Evolutionary conservation across 2,797 vertebrate species (phyloP).

Genomic region (Labroides dimidiatus): DNA sequence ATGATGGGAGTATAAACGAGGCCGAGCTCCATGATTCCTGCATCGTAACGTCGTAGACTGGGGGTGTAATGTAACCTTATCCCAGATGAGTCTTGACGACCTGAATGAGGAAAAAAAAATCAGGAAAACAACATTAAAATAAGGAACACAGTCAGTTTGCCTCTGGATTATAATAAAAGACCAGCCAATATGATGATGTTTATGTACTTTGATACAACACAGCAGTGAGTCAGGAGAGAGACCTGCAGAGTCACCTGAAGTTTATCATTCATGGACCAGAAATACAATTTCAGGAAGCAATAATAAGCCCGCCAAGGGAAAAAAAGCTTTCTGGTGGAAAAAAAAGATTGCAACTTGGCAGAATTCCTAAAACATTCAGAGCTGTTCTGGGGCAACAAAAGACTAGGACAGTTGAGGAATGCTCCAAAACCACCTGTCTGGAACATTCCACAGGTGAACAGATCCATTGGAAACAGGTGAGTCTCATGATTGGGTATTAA

Average conservation of each 20-base stretch:
- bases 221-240: neutral
- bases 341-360: no score
- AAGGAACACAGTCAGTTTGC: conserved; percentile 2
- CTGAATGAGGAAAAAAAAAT: conserved; percentile 73
- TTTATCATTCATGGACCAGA: conserved; percentile 1
- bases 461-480: no score
- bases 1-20: conserved; percentile 95
- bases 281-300: neutral
- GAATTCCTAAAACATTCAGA: neutral
- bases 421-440: no score
- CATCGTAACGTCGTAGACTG: conserved; percentile 85
- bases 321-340: no score
- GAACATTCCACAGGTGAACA: no score
- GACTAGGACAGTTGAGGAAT: no score
- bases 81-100: conserved; percentile 89
- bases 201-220: neutral
- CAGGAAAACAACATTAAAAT: conserved; percentile 5
- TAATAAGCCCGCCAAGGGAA: no score
- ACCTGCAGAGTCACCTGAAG: neutral
- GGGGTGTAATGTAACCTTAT: conserved; percentile 91
- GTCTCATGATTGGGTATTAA: no score
- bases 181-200: neutral
- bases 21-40: conserved; percentile 97
- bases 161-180: neutral
- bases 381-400: no score